Base-by-base conservation (phyloP, 2,888 invertebrate species). In the Caenorhabditis angaria region DNA sequence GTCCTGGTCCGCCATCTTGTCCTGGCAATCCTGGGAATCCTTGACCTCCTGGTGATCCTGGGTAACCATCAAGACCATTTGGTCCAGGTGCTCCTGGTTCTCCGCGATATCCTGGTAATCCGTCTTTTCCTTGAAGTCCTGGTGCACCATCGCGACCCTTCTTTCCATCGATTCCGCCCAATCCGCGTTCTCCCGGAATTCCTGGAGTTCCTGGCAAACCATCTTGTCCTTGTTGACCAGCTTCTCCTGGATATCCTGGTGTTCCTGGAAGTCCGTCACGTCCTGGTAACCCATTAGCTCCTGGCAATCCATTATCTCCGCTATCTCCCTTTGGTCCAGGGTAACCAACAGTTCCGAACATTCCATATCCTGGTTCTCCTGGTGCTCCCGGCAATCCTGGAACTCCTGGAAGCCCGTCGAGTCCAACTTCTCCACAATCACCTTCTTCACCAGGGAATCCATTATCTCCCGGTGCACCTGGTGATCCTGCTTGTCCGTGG, bases 51-150 rank as follows among this genome's bases (percentile, higher is more conserved):
- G 76, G 73, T 1, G 64, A 56, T 66, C 82, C 80, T 27, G 71
- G 60, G 20, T 67, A 63, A 71, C 85, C 75, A 80, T 90, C 90
- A 64, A 77, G 68, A 29, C 86, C 85, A 61, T 78, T 77, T 8
- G 70, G 70, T 65, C 81, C 81, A 25, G 76, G 73, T 4, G 87
- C 84, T 57, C 91, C 91, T 54, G 88, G 88, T 6, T 83, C 89
- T 29, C 91, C 91, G 20, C 87, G 80, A 5, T 88, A 85, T 57
- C 91, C 91, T 51, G 89, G 88, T 2, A 62, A 51, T 59, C 80
- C 80, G 22, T 73, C 55, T 18, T 61, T 35, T 63, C 82, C 82
- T 22, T 61, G 56, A n/a, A 50, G 65, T 64, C 79, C 79, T 56
- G 62, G 69, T 27, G 62, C 61, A 64, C 84, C 85, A 35, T 79